Conservation (phyloP, 2,113 vertebrate genomes). For the Serinus canaria region DNA sequence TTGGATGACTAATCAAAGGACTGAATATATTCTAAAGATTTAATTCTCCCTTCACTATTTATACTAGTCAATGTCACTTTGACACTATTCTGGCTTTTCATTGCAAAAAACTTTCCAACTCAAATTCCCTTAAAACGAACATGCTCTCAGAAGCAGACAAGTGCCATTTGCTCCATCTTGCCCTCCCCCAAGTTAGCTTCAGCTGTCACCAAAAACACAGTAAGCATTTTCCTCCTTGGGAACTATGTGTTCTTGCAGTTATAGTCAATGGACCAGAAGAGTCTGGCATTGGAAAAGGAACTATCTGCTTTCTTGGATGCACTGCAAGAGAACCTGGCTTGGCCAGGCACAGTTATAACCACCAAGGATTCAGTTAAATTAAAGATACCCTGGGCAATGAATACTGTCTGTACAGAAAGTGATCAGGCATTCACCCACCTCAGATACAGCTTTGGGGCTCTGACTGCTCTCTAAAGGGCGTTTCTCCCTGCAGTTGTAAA, state of each 20-base stretch:
- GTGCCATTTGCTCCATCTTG: neutral
- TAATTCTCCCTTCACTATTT: slow-evolving; percentile 28
- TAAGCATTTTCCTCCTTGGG: slow-evolving; percentile 55
- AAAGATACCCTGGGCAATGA: neutral
- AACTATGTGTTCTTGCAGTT: slow-evolving; percentile 53
- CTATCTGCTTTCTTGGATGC: slow-evolving; percentile 43
- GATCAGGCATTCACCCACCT: neutral
- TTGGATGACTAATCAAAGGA: slow-evolving; percentile 42
- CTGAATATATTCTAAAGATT: slow-evolving; percentile 28
- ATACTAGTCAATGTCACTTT: slow-evolving; percentile 46
- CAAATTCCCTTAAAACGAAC: slow-evolving; percentile 2
- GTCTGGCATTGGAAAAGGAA: neutral
- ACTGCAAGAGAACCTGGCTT: slow-evolving; percentile 24
- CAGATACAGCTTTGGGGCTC: neutral
- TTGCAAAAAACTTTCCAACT: neutral
- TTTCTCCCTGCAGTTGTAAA: neutral
- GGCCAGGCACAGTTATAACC: neutral
- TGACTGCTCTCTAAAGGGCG: neutral
- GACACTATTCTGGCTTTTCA: slow-evolving; percentile 8
- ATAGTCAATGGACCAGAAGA: slow-evolving; percentile 47
- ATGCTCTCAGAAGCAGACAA: neutral
- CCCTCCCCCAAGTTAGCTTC: slow-evolving; percentile 15
- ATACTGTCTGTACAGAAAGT: neutral
- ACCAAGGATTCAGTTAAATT: neutral
- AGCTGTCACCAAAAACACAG: slow-evolving; percentile 52